A percentile compares a stretch with the other conserved stretches of the same genome.
Conservation (phyloP, 1,140 invertebrate genomes). For the Contarinia nasturtii region DNA sequence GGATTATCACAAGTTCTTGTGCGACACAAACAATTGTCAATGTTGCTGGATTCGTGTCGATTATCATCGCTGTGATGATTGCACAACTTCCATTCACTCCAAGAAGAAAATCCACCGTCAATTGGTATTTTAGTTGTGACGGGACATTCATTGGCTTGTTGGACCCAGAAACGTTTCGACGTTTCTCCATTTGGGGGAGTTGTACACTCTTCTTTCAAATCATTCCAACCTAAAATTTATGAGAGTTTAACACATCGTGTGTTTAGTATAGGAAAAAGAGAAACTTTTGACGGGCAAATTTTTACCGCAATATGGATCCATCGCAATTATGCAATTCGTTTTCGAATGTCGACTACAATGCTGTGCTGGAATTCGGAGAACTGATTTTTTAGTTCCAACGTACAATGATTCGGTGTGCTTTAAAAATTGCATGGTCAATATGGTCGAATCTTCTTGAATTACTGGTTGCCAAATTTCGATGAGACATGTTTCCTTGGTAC, state of each 20-base stretch:
- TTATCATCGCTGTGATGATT: conserved; percentile 24
- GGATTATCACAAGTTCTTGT: conserved; percentile 66
- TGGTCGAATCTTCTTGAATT: conserved; percentile 27
- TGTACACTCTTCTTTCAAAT: conserved; percentile 45
- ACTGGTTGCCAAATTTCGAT: conserved; percentile 68
- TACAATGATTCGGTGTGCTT: conserved; percentile 68
- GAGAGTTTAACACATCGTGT: too few species aligned
- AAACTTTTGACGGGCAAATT: too few species aligned
- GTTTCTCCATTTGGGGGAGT: conserved; percentile 40
- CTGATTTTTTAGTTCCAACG: conserved; percentile 47
- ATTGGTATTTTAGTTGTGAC: conserved; percentile 38
- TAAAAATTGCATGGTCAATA: conserved; percentile 55
- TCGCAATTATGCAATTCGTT: conserved; percentile 56
- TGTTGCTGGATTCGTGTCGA: conserved; percentile 8
- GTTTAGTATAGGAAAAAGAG: too few species aligned
- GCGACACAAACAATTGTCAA: conserved; percentile 57
- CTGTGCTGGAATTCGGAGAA: conserved; percentile 53
- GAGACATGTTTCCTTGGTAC: conserved; percentile 51
- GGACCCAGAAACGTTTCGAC: conserved; percentile 44
- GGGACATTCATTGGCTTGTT: conserved; percentile 44
- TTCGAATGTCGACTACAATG: conserved; percentile 57
- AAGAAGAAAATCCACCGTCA: conserved; percentile 56
- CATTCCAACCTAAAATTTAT: too few species aligned
- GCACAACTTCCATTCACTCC: conserved; percentile 49
- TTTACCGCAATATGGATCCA: conserved; percentile 87